Conservation (phyloP, 1,140 invertebrate species). For the Vanessa tameamea region DNA sequence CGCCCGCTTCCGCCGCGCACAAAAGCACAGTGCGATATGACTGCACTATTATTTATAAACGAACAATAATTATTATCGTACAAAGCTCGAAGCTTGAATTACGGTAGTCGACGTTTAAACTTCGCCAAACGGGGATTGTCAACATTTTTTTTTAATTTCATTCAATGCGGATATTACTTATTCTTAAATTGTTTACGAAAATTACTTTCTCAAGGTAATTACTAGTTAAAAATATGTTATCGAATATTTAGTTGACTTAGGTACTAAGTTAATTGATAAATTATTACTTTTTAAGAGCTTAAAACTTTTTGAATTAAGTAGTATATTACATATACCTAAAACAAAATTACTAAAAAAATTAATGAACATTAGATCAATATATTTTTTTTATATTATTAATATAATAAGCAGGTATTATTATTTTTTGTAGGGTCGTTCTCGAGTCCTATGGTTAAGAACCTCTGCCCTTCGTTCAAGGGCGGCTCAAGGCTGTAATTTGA, state of each 20-base stretch:
- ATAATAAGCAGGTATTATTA: background rate
- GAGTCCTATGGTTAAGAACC: conserved; percentile 24
- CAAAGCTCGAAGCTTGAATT: conserved; percentile 50
- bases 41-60: conserved; percentile 60
- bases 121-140: conserved; percentile 37
- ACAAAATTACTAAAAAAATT: no score
- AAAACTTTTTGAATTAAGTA: no score
- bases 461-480: conserved; percentile 32
- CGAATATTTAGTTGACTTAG: no score
- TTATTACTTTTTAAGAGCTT: no score
- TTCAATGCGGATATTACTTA: no score
- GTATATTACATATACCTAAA: no score
- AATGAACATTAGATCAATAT: no score
- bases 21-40: conserved; percentile 72
- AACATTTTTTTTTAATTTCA: conserved; percentile 39
- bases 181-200: no score
- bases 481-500: conserved; percentile 54
- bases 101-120: conserved; percentile 47
- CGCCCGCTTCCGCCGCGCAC: conserved; percentile 60
- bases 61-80: conserved; percentile 53
- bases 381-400: no score
- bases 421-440: background rate
- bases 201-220: no score
- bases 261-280: no score
- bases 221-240: no score